Conservation (phyloP, 1,140 invertebrate species). For the Ostrea edulis region DNA sequence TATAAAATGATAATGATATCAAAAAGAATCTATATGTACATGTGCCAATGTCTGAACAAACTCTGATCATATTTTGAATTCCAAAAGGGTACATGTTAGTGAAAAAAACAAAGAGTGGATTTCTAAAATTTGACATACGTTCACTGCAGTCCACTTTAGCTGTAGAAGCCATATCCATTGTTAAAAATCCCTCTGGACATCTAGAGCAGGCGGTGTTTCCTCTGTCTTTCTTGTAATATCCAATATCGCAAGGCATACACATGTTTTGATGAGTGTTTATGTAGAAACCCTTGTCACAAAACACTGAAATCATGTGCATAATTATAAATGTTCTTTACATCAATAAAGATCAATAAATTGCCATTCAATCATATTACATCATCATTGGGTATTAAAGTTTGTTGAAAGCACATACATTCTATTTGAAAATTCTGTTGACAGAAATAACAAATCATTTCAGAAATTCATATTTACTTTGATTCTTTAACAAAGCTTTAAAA, state of each 20-base stretch:
- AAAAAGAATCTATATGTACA: too few relatives aligned
- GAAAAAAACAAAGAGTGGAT: too few relatives aligned
- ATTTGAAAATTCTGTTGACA: too few relatives aligned
- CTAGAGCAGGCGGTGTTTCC: conserved; percentile 19
- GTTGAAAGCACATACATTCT: too few relatives aligned
- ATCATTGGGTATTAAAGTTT: neutral
- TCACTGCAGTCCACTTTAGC: neutral
- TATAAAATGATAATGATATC: too few relatives aligned
- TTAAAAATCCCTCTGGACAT: conserved; percentile 41
- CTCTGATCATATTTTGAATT: too few relatives aligned
- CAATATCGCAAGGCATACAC: conserved; percentile 22
- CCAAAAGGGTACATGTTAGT: too few relatives aligned
- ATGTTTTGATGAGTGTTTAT: neutral
- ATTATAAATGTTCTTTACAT: neutral
- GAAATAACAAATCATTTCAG: too few relatives aligned
- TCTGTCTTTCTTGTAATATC: conserved; percentile 40
- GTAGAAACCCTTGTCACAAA: conserved; percentile 43
- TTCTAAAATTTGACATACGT: conserved; percentile 19
- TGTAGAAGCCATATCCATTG: neutral
- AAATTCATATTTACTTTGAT: too few relatives aligned
- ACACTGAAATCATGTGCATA: conserved; percentile 38
- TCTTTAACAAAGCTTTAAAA: too few relatives aligned
- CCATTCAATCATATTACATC: neutral
- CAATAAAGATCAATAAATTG: neutral
- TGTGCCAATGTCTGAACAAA: too few relatives aligned